These are phyloP conservation scores for Scaptomyza hsui DNA, from an alignment of 1,140 invertebrate species.

Conservation along the genomic window DNA sequence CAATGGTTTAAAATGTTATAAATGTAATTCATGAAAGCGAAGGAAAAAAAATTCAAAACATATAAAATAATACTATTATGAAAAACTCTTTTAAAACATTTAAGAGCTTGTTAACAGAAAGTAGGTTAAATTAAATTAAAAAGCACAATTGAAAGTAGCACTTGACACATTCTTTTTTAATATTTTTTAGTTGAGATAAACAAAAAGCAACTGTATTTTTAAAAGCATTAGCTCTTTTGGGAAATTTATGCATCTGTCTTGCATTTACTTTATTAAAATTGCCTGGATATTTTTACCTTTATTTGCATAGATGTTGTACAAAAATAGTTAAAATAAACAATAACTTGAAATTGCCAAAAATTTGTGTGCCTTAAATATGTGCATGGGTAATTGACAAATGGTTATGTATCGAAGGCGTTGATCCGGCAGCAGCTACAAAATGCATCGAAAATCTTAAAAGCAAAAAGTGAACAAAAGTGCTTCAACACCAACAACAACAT, in stretches of 20 bases:
- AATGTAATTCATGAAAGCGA: constrained; percentile 2
- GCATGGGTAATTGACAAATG: constrained; percentile 1
- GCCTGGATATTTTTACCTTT: neutral
- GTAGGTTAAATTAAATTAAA: too few species aligned
- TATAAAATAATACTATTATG: neutral
- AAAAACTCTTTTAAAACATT: neutral
- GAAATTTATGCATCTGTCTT: neutral
- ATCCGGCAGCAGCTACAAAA: constrained; percentile 19
- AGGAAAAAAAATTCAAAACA: too few species aligned
- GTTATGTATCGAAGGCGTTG: constrained; percentile 28
- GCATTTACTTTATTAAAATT: neutral
- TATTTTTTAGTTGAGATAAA: neutral
- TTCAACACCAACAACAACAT: constrained; percentile 10
- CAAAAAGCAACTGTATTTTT: neutral
- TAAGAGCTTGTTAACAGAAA: too few species aligned
- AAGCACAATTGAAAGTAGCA: neutral
- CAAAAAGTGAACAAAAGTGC: constrained; percentile 2
- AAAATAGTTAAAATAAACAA: neutral
- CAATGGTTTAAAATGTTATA: neutral
- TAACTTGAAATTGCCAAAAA: neutral
- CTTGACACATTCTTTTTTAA: neutral
- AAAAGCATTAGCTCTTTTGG: neutral
- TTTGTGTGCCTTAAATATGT: neutral
- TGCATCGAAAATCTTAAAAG: neutral
- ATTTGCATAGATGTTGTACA: neutral